Percentiles rank a stretch among this genome's conserved stretches.
phyloP scores from a whole-genome alignment of 2,113 vertebrate genomes.

The Catharus fuscescens region DNA sequence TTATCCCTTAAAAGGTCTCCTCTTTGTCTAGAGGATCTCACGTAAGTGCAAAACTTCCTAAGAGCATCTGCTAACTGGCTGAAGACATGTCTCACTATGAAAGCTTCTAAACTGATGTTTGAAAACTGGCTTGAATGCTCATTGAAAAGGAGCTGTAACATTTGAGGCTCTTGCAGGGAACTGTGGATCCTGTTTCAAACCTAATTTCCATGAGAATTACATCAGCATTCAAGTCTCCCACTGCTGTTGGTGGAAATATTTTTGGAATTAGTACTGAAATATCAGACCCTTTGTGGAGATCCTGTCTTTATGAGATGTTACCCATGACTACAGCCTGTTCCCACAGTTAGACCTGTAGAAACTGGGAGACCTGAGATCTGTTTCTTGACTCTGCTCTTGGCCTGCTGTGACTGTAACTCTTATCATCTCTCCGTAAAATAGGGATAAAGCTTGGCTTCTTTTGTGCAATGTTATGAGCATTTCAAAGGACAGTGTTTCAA shows the following conservation, averaged over 20 bases:
- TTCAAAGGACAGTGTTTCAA: neutral
- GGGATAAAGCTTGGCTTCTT: neutral
- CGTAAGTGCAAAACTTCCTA: neutral
- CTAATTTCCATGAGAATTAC: neutral
- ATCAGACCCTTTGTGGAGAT: neutral
- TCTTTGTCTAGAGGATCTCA: neutral
- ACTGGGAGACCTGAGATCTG: neutral
- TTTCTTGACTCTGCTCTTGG: neutral
- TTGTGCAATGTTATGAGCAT: neutral
- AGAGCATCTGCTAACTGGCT: neutral
- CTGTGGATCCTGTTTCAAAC: neutral
- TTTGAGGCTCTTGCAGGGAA: neutral
- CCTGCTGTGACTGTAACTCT: neutral
- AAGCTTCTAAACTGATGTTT: neutral
- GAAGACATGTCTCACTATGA: neutral
- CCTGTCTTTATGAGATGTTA: neutral
- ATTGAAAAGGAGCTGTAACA: neutral
- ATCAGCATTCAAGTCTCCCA: neutral
- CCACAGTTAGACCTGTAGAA: neutral
- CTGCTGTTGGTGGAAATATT: neutral
- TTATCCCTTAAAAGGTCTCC: conserved; percentile 20
- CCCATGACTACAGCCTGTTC: neutral
- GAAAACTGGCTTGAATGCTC: neutral
- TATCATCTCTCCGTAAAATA: neutral
- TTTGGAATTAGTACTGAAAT: neutral